These are phyloP conservation scores for Gnathonemus echidnorhynchus DNA, from an alignment of 2,113 vertebrate genomes.

Conservation along the genomic window DNA sequence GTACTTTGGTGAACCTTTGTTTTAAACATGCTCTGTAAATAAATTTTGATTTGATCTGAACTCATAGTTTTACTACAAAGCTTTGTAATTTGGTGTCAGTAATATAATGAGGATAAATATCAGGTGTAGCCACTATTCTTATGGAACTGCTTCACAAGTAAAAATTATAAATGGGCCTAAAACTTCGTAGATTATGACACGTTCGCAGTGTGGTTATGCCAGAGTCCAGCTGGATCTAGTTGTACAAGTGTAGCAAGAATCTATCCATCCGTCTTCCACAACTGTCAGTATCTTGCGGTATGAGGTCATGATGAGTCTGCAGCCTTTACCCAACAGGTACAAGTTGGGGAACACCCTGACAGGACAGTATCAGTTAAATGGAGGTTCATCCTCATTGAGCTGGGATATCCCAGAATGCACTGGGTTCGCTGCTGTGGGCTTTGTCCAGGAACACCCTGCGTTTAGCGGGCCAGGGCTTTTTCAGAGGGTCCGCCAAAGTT, in stretches of 20 bases:
- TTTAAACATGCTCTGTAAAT: neutral
- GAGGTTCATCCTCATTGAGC: neutral
- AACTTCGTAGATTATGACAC: neutral
- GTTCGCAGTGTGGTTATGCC: neutral
- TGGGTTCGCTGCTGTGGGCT: slow-evolving; percentile 30
- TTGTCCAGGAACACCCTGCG: slow-evolving; percentile 62
- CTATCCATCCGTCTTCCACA: neutral
- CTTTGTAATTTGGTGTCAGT: neutral
- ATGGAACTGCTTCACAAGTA: neutral
- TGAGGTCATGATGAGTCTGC: neutral
- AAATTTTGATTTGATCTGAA: neutral
- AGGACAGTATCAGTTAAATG: neutral
- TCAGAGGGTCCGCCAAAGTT: neutral
- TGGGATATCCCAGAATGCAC: neutral
- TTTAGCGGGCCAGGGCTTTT: neutral
- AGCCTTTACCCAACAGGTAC: neutral
- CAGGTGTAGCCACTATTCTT: neutral
- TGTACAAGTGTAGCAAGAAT: neutral
- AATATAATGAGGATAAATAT: neutral
- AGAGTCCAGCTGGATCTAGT: neutral
- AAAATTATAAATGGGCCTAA: neutral
- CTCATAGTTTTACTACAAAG: neutral
- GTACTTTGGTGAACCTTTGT: neutral
- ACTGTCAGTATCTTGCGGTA: neutral
- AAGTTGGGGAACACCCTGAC: neutral